Evolutionary conservation across 2,888 invertebrate species (phyloP).

Genomic region (Andrena bucephala): DNA sequence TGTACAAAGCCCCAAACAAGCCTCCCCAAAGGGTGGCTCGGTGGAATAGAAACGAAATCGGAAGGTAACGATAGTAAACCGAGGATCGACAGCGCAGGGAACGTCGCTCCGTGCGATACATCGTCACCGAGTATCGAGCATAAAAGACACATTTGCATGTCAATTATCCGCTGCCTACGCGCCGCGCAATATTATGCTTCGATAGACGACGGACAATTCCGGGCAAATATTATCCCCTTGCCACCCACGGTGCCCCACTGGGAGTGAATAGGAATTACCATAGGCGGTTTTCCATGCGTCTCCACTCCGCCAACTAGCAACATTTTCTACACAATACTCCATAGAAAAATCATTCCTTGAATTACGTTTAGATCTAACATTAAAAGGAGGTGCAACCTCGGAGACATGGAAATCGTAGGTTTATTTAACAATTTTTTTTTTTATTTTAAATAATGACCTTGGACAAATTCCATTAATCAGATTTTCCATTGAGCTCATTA

Average conservation of each 20-base stretch:
- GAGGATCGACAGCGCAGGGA: neutral
- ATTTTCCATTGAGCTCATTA: too few relatives aligned
- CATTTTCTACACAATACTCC: neutral
- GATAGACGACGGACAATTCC: slow-evolving; percentile 59
- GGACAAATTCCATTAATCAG: too few relatives aligned
- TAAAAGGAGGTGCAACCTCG: too few relatives aligned
- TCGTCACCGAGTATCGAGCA: slow-evolving; percentile 33
- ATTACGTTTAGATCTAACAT: neutral
- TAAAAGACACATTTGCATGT: slow-evolving; percentile 71
- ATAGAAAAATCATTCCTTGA: neutral
- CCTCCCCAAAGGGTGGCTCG: neutral
- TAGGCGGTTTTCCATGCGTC: neutral
- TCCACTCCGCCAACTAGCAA: neutral
- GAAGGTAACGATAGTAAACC: neutral
- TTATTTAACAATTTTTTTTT: too few relatives aligned
- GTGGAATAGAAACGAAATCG: neutral
- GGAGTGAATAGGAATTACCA: slow-evolving; percentile 9
- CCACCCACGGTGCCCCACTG: slow-evolving; percentile 52
- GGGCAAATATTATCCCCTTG: slow-evolving; percentile 45
- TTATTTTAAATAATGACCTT: too few relatives aligned
- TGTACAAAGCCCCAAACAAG: neutral
- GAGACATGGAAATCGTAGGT: too few relatives aligned
- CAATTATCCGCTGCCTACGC: slow-evolving; percentile 69
- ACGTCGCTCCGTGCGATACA: slow-evolving; percentile 16
- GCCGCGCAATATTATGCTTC: slow-evolving; percentile 54